Conservation (phyloP, 2,888 invertebrate genomes). For the Macropis europaea region DNA sequence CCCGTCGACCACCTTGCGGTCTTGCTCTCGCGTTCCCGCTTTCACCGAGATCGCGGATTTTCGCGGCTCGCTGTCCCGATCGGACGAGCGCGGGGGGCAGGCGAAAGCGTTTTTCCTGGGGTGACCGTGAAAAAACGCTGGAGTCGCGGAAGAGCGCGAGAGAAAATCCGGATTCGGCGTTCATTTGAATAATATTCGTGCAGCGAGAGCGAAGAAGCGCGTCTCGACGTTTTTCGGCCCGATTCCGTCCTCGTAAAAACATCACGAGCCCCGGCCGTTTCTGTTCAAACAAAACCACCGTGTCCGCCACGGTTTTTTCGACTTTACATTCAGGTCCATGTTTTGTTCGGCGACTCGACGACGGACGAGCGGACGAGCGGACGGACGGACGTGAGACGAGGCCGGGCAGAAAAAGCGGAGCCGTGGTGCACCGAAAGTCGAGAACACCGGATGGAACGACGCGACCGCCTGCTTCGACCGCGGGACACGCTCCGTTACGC, state of each 20-base stretch:
- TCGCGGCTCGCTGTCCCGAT: too few relatives aligned
- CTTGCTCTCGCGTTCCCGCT: too few relatives aligned
- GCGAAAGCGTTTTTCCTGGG: too few relatives aligned
- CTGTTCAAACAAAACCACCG: slow-evolving; percentile 59
- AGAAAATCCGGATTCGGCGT: neutral
- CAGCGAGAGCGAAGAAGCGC: slow-evolving; percentile 25
- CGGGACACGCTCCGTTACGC: slow-evolving; percentile 63
- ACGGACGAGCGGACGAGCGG: slow-evolving; percentile 24
- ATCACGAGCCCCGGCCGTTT: slow-evolving; percentile 45
- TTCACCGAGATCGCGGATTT: too few relatives aligned
- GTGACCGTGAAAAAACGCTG: too few relatives aligned
- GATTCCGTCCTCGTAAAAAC: slow-evolving; percentile 59
- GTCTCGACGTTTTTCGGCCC: slow-evolving; percentile 37
- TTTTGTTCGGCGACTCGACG: slow-evolving; percentile 56
- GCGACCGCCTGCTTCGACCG: slow-evolving; percentile 60
- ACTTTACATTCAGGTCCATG: slow-evolving; percentile 64
- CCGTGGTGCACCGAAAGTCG: slow-evolving; percentile 54
- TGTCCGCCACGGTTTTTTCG: slow-evolving; percentile 55
- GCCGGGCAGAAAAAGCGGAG: slow-evolving; percentile 59
- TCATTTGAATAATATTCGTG: slow-evolving; percentile 50
- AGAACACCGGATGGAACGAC: slow-evolving; percentile 55
- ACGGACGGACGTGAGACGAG: slow-evolving; percentile 52
- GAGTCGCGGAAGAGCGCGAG: too few relatives aligned
- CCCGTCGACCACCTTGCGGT: slow-evolving; percentile 7
- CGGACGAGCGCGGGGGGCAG: too few relatives aligned